Percentiles rank a stretch among this genome's conserved stretches.
Conservation (phyloP, 1,140 invertebrate species). For the Popillia japonica region DNA sequence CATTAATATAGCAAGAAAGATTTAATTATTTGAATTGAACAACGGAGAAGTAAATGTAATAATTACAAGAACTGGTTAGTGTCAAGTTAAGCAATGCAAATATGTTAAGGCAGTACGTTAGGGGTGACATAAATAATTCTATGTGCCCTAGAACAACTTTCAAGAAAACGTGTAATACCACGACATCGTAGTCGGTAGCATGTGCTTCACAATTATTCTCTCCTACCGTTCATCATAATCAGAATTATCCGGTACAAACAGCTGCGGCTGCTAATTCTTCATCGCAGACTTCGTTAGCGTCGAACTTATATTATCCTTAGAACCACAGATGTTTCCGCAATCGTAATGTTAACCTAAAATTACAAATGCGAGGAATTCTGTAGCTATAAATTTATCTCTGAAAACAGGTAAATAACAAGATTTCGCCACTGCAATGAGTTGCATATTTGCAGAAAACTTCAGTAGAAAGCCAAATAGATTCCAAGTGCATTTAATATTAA, state of each 20-base stretch:
- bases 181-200: background rate
- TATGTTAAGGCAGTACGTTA: background rate
- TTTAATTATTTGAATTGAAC: background rate
- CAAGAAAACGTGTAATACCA: background rate
- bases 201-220: background rate
- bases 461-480: no score
- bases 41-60: background rate
- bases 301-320: background rate
- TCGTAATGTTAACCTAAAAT: no score
- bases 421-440: no score
- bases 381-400: no score
- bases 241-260: background rate
- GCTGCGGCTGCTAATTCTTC: slow-evolving; percentile 1
- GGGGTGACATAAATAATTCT: background rate
- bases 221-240: background rate
- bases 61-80: background rate
- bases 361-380: no score
- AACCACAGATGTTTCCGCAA: background rate
- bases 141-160: background rate
- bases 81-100: background rate
- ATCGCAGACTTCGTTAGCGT: background rate
- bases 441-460: no score
- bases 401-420: no score
- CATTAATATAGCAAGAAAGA: no score
- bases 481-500: no score